Evolutionary conservation across 1,140 invertebrate species (phyloP).

Genomic region (Tribolium castaneum): DNA sequence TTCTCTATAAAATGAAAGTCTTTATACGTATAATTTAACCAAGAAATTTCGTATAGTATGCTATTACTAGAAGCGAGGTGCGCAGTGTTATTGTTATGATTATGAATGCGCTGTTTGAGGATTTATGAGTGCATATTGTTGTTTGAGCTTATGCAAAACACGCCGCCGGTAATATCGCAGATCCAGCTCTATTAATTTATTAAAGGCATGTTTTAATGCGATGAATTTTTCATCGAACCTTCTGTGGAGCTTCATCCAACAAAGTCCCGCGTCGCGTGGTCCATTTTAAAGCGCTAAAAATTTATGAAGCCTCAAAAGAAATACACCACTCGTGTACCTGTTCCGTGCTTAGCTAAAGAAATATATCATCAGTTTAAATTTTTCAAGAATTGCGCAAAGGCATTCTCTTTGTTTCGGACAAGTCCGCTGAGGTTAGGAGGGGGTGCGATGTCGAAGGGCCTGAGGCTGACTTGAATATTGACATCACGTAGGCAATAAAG

Average conservation of each 20-base stretch:
- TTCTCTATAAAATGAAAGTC: not conserved
- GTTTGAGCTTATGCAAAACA: not conserved
- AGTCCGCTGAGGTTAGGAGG: slow-evolving; percentile 6
- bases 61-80: not conserved
- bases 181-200: not conserved
- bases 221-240: slow-evolving; percentile 4
- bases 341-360: not conserved
- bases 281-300: slow-evolving; percentile 23
- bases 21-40: not conserved
- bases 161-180: not conserved
- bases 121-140: slow-evolving; percentile 4
- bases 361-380: slow-evolving; percentile 27
- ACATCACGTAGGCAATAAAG: slow-evolving; percentile 59
- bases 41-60: not conserved
- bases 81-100: slow-evolving; percentile 6
- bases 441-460: slow-evolving; percentile 26
- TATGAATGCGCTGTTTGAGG: slow-evolving; percentile 5
- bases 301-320: slow-evolving; percentile 10
- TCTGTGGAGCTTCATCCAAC: not conserved
- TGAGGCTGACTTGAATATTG: slow-evolving; percentile 50
- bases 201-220: not conserved
- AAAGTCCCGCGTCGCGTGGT: not conserved
- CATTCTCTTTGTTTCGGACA: slow-evolving; percentile 2
- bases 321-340: not conserved
- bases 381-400: not conserved